These are phyloP conservation scores for Oncorhynchus keta DNA, from an alignment of 2,113 vertebrate species.

Conservation along the genomic window DNA sequence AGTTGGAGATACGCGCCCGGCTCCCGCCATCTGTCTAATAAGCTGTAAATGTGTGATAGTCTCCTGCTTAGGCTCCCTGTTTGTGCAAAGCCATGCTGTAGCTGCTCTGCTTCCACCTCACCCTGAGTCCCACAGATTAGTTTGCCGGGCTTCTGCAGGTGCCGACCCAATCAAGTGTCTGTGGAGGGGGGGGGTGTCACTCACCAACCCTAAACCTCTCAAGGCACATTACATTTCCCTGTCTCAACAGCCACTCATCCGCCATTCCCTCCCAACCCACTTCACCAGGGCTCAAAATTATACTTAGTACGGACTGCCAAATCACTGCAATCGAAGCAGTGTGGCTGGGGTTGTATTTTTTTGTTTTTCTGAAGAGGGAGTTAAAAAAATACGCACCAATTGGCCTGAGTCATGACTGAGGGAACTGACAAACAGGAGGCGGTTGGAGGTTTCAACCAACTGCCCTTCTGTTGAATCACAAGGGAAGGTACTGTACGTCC, in stretches of 20 bases:
- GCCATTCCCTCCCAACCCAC: no score
- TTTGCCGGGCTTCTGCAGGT: neutral
- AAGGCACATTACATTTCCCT: neutral
- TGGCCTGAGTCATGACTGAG: slow-evolving; percentile 24
- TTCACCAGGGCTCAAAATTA: neutral
- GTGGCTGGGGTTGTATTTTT: neutral
- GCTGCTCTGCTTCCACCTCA: neutral
- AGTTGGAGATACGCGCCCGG: slow-evolving; percentile 2
- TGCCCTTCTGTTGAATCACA: slow-evolving; percentile 56
- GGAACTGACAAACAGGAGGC: slow-evolving; percentile 54
- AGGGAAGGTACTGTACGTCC: neutral
- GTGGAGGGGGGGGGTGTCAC: neutral
- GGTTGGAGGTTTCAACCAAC: slow-evolving; percentile 52
- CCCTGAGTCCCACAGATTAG: slow-evolving; percentile 8
- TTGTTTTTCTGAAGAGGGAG: neutral
- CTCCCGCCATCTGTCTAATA: slow-evolving; percentile 61
- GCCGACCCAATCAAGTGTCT: slow-evolving; percentile 28
- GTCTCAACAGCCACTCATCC: neutral
- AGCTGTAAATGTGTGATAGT: slow-evolving; percentile 46
- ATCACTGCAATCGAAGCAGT: neutral
- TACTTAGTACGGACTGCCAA: neutral
- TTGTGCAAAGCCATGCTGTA: slow-evolving; percentile 17
- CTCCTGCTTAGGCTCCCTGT: slow-evolving; percentile 9
- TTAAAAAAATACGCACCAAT: neutral
- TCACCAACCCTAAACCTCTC: neutral